Evolutionary conservation across 2,888 invertebrate genomes (phyloP), one percentile per base, ranked within the genome.

Genomic region (Stenodema calcarata): DNA sequence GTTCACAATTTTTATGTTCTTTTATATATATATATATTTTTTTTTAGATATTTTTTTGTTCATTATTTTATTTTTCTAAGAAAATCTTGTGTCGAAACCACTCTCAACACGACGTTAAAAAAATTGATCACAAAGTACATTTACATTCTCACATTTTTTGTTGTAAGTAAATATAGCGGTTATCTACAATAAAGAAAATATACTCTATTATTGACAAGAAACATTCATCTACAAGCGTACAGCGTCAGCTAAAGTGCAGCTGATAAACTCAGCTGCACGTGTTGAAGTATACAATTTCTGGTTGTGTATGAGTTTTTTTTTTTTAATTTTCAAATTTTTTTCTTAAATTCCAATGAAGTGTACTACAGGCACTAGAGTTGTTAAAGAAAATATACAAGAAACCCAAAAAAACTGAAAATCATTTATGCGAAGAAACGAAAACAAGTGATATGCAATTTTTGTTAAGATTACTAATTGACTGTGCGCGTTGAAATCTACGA

Each of bases 391-490:
- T 76, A 70, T 50, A 87, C 62, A 73, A 79, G 47, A 79, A 87
- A 85, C n/a, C n/a, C n/a, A 69, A 86, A 12, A 30, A 35, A 76
- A 76, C 1, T 7, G 76, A 30, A 42, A 76, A 50, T 80, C 12
- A 14, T 78, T 81, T 16, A 47, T 30, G 41, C 16, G 47, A 81
- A 30, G 54, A 62, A 23, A 82, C 41, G n/a, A 35, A 54, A 81
- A 35, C 14, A 62, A 81, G 28, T 44, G 23, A 69, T 30, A 62
- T 84, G 82, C 78, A 70, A 62, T 70, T 87, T 81, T 44, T 86
- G 76, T 86, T 88, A 87, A 82, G 75, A 87, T 85, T 88, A 88
- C 88, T 88, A 88, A 88, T 88, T 88, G 88, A 88, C 88, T 87
- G 88, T 88, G 88, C 87, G 87, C 87, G 69, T 88, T 87, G 88